A percentile compares a stretch with the other conserved stretches of the same genome.
phyloP scores from a whole-genome alignment of 2,113 vertebrate genomes.

The Sturnus vulgaris region DNA sequence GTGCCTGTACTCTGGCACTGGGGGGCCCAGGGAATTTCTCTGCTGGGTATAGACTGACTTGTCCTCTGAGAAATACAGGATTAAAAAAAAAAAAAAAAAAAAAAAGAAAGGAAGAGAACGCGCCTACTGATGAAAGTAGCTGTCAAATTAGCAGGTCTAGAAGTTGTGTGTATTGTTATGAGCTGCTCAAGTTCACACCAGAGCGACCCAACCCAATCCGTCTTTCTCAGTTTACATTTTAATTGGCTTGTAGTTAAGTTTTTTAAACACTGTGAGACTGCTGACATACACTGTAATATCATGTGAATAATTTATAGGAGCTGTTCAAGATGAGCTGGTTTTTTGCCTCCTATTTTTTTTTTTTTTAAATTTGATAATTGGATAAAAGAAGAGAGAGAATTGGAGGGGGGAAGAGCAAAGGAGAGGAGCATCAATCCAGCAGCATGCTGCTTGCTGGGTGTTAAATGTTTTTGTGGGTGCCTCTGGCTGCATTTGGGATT shows the following conservation, averaged over 20 bases:
- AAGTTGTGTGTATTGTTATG: constrained; percentile 79
- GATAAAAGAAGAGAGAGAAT: constrained; percentile 32
- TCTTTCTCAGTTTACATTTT: constrained; percentile 88
- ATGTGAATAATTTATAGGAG: constrained; percentile 83
- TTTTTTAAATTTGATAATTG: constrained; percentile 56
- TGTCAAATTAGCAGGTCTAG: constrained; percentile 82
- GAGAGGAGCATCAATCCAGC: not conserved
- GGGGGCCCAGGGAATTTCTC: constrained; percentile 43
- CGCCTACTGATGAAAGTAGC: constrained; percentile 76
- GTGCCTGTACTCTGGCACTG: not conserved
- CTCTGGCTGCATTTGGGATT: constrained; percentile 66
- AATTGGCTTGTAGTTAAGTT: constrained; percentile 85
- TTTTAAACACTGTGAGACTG: constrained; percentile 83
- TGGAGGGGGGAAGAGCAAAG: not conserved
- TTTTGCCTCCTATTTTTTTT: not conserved
- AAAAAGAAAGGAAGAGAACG: not conserved
- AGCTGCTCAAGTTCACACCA: constrained; percentile 80
- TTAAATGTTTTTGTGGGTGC: constrained; percentile 56
- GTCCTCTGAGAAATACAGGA: constrained; percentile 57
- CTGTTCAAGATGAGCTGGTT: constrained; percentile 58
- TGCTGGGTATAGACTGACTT: constrained; percentile 27
- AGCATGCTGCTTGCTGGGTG: constrained; percentile 38
- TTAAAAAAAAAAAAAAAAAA: not conserved
- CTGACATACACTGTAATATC: constrained; percentile 83
- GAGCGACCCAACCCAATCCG: constrained; percentile 76